A percentile compares a stretch with the other conserved stretches of the same genome.
phyloP scores from a whole-genome alignment of 1,140 invertebrate species.

The Drosophila malerkotliana region DNA sequence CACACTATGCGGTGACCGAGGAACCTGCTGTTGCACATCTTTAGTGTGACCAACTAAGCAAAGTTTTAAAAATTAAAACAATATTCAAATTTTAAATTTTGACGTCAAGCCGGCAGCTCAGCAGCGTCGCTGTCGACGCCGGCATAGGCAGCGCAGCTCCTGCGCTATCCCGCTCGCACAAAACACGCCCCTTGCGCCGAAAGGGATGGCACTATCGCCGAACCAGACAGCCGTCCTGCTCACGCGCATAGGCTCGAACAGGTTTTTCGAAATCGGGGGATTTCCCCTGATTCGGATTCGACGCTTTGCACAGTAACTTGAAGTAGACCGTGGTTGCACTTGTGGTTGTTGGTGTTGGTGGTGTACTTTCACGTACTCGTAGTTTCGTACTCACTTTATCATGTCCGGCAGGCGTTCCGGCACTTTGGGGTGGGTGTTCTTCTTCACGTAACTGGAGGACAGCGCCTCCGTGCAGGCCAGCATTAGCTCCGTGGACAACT shows the following conservation, averaged over 20 bases:
- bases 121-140: slow-evolving; percentile 10
- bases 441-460: slow-evolving; percentile 78
- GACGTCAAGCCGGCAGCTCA: slow-evolving; percentile 7
- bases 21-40: slow-evolving; percentile 11
- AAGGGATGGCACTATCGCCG: slow-evolving; percentile 7
- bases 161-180: slow-evolving; percentile 17
- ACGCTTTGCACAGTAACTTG: slow-evolving; percentile 26
- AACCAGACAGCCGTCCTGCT: slow-evolving; percentile 13
- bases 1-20: not conserved
- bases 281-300: slow-evolving; percentile 33
- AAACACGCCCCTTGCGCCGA: slow-evolving; percentile 38
- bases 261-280: slow-evolving; percentile 30
- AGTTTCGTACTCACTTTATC: slow-evolving; percentile 81
- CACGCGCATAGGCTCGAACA: slow-evolving; percentile 21
- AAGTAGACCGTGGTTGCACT: slow-evolving; percentile 39
- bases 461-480: slow-evolving; percentile 82
- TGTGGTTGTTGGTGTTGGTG: slow-evolving; percentile 21
- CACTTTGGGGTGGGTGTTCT: slow-evolving; percentile 82
- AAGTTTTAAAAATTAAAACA: slow-evolving; percentile 18
- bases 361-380: not conserved
- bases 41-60: slow-evolving; percentile 39
- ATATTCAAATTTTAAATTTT: slow-evolving; percentile 36
- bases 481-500: slow-evolving; percentile 84
- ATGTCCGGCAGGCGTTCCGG: slow-evolving; percentile 84
- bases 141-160: slow-evolving; percentile 8